Base-by-base conservation (phyloP, 2,888 invertebrate genomes). In the Escarpia spicata region DNA sequence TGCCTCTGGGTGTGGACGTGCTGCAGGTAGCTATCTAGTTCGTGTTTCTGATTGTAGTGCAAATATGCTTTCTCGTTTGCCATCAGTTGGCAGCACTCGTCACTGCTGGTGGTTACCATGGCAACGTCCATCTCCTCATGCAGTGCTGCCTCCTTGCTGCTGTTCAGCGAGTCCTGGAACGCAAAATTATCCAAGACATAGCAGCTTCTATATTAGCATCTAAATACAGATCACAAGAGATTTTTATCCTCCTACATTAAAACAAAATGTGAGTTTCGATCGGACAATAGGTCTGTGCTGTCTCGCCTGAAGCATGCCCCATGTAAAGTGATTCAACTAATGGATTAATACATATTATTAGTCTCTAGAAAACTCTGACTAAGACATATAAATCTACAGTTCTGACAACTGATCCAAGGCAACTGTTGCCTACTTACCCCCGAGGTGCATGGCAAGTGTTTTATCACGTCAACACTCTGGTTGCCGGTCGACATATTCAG, bases 81-180 rank as follows among this genome's bases (percentile, higher is more conserved):
- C 37, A 75, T 60, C 44, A 93, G 90, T 9, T 90, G 91, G 26
- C 44, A 31, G 19, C 91, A 92, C 26, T 92, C 92, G n/a, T 93
- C 93, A 75, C 93, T 93, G 92, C 93, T 93, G n/a, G 90, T 90
- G 31, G 43, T 90, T n/a, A 52, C 58, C 91, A 93, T 75, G 75
- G 75, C 75, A 75, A 75, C 75, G 75, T 75, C 75, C 75, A 75
- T 75, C n/a, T 75, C 58, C 26, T 92, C 92, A 19, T 91, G 92
- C 90, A 93, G 45, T 43, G 91, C 19, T n/a, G 90, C 92, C 45
- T n/a, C 90, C 90, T 92, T 75, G 75, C 26, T 75, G 75, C 75
- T 75, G 75, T 75, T 75, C 75, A 75, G 75, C 26, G 75, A 75
- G 75, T 75, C 75, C 75, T 75, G 75, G 6, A 75, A 75, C 26